These are phyloP conservation scores for Oostethus manadensis DNA, from an alignment of 2,113 vertebrate species.

Conservation along the genomic window DNA sequence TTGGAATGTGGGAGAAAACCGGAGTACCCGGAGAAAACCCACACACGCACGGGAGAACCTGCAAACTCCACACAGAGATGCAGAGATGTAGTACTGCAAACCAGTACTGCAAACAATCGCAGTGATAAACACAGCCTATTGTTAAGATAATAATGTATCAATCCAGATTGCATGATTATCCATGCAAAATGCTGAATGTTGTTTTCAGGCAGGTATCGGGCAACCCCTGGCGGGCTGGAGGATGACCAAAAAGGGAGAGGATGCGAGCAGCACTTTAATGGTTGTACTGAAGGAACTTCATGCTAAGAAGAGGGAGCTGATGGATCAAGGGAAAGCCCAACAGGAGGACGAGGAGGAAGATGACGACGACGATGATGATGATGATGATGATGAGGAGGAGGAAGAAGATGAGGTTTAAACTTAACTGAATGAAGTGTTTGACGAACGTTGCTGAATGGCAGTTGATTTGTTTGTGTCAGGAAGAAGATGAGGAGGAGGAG, in stretches of 20 bases:
- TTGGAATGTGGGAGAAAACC: too few species aligned
- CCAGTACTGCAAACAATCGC: too few species aligned
- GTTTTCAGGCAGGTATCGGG: constrained; percentile 47
- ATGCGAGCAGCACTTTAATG: constrained; percentile 32
- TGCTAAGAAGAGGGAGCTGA: constrained; percentile 52
- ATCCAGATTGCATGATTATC: neutral
- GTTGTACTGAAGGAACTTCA: constrained; percentile 52
- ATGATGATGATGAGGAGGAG: constrained; percentile 12
- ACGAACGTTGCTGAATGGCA: neutral
- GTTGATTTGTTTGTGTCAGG: constrained; percentile 18
- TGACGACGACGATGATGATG: constrained; percentile 10
- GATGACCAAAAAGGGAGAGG: constrained; percentile 25
- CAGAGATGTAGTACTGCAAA: too few species aligned
- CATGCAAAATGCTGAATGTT: neutral
- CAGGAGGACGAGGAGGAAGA: constrained; percentile 29
- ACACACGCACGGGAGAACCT: too few species aligned
- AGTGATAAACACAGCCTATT: too few species aligned
- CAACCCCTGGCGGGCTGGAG: constrained; percentile 51
- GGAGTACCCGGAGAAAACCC: too few species aligned
- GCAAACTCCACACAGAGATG: too few species aligned
- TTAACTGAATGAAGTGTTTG: neutral
- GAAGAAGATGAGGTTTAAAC: constrained; percentile 46
- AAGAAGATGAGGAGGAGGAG: constrained; percentile 29
- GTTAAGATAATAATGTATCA: neutral
- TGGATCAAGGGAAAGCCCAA: constrained; percentile 38